Conservation (phyloP, 2,797 vertebrate species). For the Tympanoctomys barrerae region DNA sequence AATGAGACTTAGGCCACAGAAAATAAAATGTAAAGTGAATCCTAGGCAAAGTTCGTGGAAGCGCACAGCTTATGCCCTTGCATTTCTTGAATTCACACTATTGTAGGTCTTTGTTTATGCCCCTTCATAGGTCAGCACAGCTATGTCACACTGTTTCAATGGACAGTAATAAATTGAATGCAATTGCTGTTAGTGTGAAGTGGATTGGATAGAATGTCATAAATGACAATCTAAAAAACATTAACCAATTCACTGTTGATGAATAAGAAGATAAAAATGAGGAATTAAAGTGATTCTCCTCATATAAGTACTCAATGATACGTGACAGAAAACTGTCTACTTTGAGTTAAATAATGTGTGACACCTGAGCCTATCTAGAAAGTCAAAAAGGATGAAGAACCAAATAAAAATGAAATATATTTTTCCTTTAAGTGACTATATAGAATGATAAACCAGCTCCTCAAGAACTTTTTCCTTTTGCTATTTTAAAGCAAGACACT, state of each 20-base stretch:
- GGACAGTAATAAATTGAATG: slow-evolving; percentile 82
- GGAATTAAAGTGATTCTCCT: slow-evolving; percentile 78
- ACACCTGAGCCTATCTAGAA: neutral
- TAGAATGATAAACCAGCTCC: neutral
- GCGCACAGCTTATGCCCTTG: slow-evolving; percentile 49
- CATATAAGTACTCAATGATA: slow-evolving; percentile 78
- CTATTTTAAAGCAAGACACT: neutral
- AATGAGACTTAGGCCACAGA: slow-evolving; percentile 36
- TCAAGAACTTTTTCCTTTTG: neutral
- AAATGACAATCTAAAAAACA: slow-evolving; percentile 83
- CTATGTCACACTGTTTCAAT: slow-evolving; percentile 74
- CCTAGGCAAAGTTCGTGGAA: slow-evolving; percentile 64
- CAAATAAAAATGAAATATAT: neutral
- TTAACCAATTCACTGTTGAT: slow-evolving; percentile 79
- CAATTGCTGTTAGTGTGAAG: slow-evolving; percentile 82
- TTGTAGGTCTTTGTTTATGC: slow-evolving; percentile 73
- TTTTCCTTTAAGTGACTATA: neutral
- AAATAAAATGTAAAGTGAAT: slow-evolving; percentile 66
- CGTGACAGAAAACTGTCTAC: slow-evolving; percentile 73
- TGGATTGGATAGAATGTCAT: slow-evolving; percentile 82
- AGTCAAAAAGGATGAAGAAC: neutral
- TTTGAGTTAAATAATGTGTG: slow-evolving; percentile 24
- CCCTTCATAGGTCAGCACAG: slow-evolving; percentile 81
- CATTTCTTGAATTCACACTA: slow-evolving; percentile 70
- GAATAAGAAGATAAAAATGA: slow-evolving; percentile 74